Evolutionary conservation across 2,888 invertebrate species (phyloP), one percentile per base, ranked within the genome.

Genomic region (Drosophila falleni): DNA sequence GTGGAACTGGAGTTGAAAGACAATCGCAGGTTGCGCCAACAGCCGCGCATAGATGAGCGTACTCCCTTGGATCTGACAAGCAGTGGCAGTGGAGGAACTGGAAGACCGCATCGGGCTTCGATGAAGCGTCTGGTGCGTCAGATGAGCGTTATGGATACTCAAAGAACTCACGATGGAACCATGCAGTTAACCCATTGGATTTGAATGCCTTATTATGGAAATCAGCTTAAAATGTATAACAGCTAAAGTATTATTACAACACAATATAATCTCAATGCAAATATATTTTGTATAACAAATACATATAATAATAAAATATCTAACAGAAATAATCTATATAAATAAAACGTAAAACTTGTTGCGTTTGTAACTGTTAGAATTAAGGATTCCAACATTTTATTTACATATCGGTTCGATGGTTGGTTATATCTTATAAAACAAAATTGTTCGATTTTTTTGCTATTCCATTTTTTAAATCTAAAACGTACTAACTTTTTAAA

Each of bases 181-280:
- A 96, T 97, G 92, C 96, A 95, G 91, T 95, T 97, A 94, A 96
- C 97, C 0, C 97, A 97, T 92, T 97, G 97, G 97, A 97, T 97
- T 93, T 97, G 49, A 72, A 16, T 4, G 39, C 2, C 0, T 29
- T 29, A 3, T 10, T 1, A 29, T 47, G 29, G 11, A n/a, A 15
- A 29, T 29, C 23, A 11, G 5, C 6, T 13, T 33, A 5, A 23
- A 13, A 15, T 54, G 15, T 19, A 9, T 42, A 35, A 15, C 29
- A 29, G n/a, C 4, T n/a, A 10, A 44, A 56, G 55, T 56, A 56
- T 56, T 56, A 56, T 44, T 23, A 26, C 11, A 44, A 11, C 42
- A 39, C 23, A 44, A 44, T 19, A 51, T 37, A 2, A 44, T 23
- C 10, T 44, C 6, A 44, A 35, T 44, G n/a, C 44, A 56, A 31